A percentile compares a stretch with the other conserved stretches of the same genome.
Conservation (phyloP, 2,797 vertebrate species). For the Cercopithecus petaurista region DNA sequence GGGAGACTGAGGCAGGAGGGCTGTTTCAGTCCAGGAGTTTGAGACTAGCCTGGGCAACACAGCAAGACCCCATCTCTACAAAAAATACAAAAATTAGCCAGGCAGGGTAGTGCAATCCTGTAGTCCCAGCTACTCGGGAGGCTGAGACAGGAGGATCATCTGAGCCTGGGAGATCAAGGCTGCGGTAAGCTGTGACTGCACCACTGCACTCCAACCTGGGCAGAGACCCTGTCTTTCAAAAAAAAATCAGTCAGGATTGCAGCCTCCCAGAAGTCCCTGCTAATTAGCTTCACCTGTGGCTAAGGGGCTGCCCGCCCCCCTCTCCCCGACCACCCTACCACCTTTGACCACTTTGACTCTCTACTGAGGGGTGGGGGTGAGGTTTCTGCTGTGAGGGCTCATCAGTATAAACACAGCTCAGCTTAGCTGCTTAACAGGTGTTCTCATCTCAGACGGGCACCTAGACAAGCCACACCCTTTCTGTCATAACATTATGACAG, state of each 20-base stretch:
- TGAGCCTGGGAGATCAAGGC: background rate
- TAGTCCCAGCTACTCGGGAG: background rate
- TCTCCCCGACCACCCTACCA: no score
- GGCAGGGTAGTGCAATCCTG: background rate
- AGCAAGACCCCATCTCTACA: background rate
- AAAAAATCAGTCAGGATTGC: background rate
- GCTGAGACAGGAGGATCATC: background rate
- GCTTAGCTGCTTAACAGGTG: background rate
- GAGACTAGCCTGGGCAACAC: background rate
- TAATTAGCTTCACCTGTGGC: background rate
- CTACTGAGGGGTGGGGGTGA: background rate
- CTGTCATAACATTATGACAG: background rate
- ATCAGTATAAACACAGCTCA: background rate
- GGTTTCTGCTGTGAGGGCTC: background rate
- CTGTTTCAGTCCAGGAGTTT: background rate
- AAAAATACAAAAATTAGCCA: background rate
- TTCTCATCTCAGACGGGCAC: background rate
- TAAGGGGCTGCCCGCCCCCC: background rate
- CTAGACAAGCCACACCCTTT: background rate
- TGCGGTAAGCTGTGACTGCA: background rate
- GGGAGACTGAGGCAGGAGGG: background rate
- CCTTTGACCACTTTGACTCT: background rate
- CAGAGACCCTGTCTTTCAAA: background rate
- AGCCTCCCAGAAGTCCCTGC: background rate
- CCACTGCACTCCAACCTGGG: background rate